Conservation (phyloP, 1,140 invertebrate genomes). For the Eulimnadia texana region DNA sequence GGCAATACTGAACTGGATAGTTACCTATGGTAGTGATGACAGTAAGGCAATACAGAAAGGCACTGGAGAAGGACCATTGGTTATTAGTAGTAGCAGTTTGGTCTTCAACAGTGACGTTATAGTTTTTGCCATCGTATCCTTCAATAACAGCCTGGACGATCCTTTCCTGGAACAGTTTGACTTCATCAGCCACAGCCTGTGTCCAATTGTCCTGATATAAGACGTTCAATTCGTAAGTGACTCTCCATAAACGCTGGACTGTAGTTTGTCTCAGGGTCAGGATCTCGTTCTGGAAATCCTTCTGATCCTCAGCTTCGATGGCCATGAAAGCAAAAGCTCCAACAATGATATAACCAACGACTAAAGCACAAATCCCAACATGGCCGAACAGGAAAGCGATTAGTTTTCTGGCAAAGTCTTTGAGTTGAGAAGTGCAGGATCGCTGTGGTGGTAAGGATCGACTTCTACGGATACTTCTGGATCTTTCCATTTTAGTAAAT, state of each 20-base stretch:
- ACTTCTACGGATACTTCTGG: neutral
- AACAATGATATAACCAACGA: conserved; percentile 78
- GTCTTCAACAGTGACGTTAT: conserved; percentile 41
- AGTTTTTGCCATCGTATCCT: conserved; percentile 53
- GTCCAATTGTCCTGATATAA: conserved; percentile 47
- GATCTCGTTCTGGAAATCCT: conserved; percentile 24
- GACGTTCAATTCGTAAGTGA: conserved; percentile 40
- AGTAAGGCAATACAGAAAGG: conserved; percentile 85
- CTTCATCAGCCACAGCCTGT: conserved; percentile 31
- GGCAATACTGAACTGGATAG: too few species aligned
- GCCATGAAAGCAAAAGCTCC: conserved; percentile 49
- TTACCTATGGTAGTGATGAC: conserved; percentile 91
- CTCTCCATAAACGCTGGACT: conserved; percentile 33
- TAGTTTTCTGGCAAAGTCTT: neutral
- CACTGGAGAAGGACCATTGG: conserved; percentile 69
- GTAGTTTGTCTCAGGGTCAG: conserved; percentile 25
- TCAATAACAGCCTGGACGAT: conserved; percentile 33
- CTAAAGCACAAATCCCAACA: conserved; percentile 73
- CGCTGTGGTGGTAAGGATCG: neutral
- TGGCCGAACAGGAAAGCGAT: conserved; percentile 10
- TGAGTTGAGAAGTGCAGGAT: neutral
- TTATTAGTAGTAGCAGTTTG: conserved; percentile 40
- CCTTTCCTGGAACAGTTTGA: conserved; percentile 40
- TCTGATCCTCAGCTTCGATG: conserved; percentile 34
- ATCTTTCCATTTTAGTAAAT: neutral